Base-by-base conservation (phyloP, 1,140 invertebrate species). In the Apocrypta bakeri region DNA sequence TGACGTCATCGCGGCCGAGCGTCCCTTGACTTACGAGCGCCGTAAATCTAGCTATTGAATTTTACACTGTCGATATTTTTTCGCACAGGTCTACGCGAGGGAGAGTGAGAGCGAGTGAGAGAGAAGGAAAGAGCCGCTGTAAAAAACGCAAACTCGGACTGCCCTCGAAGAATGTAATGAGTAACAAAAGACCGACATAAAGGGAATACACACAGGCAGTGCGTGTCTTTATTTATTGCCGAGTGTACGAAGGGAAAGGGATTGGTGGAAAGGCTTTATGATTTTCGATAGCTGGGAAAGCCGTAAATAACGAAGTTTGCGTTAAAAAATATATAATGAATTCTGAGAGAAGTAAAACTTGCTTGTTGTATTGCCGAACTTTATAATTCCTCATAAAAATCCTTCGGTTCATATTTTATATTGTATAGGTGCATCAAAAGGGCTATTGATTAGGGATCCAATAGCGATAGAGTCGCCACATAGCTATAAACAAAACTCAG, bases 21-120 rank as follows among this genome's bases (percentile, higher is more conserved):
- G 37, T 66, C 48, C 68, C 29, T 82, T 88, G 87, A 88, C 87
- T 88, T 88, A 88, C 85, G 87, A 72, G 81, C 69, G 64, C 80
- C 84, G 88, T 88, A 88, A 88, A 88, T 88, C 86, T 88, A 87
- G 27, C 85, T 86, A 87, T 88, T 87, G 86, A 87, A 88, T 88
- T 88, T 88, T 84, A 86, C 86, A 85, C 82, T 86, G 84, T 87
- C 87, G 87, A 88, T 88, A 87, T 87, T 87, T 88, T 48, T 78
- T 82, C 64, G 76, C 61, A 7, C 79, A n/a, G 25, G 25, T 17
- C 25, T 11, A 12, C 17, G 21, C 64, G 66, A 79, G 74, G n/a
- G 73, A 12, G 63, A 31, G 6, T 4, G 40, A n/a, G n/a, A 17
- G 42, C 42, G 14, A n/a, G n/a, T 21, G 24, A 25, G 31, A 17